Evolutionary conservation across 2,888 invertebrate species (phyloP), one percentile per base, ranked within the genome.

Genomic region (Copidosoma aretas): DNA sequence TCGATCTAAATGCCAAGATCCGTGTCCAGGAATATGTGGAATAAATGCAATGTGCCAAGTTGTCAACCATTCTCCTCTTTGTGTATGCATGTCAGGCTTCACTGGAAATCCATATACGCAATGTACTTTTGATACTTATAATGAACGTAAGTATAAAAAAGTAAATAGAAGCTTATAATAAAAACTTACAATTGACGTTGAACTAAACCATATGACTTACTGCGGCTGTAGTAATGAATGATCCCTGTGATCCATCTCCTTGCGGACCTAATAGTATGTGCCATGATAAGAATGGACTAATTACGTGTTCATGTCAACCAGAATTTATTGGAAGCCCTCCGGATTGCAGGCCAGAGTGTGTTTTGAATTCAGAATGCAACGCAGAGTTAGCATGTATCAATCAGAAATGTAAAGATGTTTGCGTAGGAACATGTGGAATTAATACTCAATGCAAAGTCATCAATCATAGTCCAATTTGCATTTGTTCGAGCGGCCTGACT

Each of bases 11-110:
- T 87, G 87, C 73, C 80, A 81, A 64, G 83, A 87, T 77, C 87
- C 87, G 10, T 86, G 86, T 70, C 84, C 84, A 19, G 85, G 86
- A 53, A 81, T 82, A 41, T 86, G 86, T 74, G 86, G 86, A 12
- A 75, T 77, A 17, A 90, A 90, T 77, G 87, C 91, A 19, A 85
- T 88, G 43, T 94, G 94, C 77, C 88, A 89, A 80, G 92, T 92
- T 4, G 88, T 91, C 66, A 91, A 91, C 78, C 93, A 94, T 80
- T 90, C 90, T 78, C 93, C 94, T 5, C 88, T 91, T 75, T 94
- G 94, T 82, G 88, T 88, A 69, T 93, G 93, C 78, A 85, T 85
- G n/a, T 77, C 84, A 22, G 86, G 87, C 63, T 88, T 86, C 75
- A 88, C 87, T 19, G 91, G 91, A 25, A 89, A 92, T 84, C 90